Conservation (phyloP, 2,113 vertebrate species). For the Leptosomus discolor region DNA sequence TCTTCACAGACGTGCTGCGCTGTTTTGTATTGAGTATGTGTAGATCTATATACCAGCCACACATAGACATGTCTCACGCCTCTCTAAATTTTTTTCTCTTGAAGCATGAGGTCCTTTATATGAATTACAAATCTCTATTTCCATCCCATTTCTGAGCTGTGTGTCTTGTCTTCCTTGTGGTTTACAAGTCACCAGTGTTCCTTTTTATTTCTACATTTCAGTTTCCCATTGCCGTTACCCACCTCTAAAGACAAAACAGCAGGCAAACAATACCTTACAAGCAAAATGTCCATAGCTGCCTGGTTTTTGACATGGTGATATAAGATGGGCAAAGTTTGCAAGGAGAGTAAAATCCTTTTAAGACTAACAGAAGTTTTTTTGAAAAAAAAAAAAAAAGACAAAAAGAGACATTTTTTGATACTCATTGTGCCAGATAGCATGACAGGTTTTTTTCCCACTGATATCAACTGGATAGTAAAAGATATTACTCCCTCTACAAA, state of each 20-base stretch:
- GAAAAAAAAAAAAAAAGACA: neutral
- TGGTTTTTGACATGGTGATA: neutral
- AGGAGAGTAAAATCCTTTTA: neutral
- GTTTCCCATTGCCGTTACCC: neutral
- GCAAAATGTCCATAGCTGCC: neutral
- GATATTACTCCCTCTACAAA: neutral
- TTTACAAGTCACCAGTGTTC: neutral
- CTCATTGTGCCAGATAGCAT: neutral
- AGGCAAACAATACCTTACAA: fast-evolving
- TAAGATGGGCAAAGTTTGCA: neutral
- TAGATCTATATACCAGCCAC: neutral
- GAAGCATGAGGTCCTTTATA: neutral
- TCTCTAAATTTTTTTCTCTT: neutral
- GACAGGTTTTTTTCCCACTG: neutral
- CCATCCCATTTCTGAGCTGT: neutral
- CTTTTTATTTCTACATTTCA: neutral
- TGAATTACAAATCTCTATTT: neutral
- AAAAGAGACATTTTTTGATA: neutral
- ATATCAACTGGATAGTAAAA: neutral
- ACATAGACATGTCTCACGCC: neutral
- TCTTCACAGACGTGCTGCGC: neutral
- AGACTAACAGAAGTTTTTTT: neutral
- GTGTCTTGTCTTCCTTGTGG: neutral
- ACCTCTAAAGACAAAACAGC: neutral
- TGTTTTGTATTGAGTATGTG: neutral